Evolutionary conservation across 2,888 invertebrate species (phyloP), one percentile per base, ranked within the genome.

Genomic region (Lycocerus yunnanus): DNA sequence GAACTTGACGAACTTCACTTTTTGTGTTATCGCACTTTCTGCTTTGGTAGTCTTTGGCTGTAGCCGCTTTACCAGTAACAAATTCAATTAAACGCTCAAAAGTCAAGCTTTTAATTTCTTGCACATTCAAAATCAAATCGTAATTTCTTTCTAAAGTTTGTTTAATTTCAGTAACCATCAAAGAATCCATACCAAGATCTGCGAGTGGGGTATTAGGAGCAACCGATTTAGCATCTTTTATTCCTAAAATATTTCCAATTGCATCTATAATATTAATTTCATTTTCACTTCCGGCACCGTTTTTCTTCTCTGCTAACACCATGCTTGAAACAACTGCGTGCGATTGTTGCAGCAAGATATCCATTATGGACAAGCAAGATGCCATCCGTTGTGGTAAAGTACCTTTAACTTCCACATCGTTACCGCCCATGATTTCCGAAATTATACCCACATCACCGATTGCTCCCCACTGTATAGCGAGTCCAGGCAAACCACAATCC

Each of bases 111-210:
- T 98, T 91, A 82, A 98, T 97, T 88, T 98, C 97, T 87, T 96
- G 95, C 80, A 97, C 95, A 77, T 95, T 94, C 77, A 99, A 89
- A 16, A 95, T 93, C 74, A 98, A 88, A 87, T 99, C 98, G 88
- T 94, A 97, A 84, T 95, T 95, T 72, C 97, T 91, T 87, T 98
- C 98, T 70, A 98, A 88, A 0, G 96, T 95, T 88, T 98, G 98
- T 87, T 98, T 98, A 84, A 99, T 97, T 90, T 99, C 99, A 1
- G 99, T 97, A 65, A 98, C 98, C 99, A 99, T 99, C 80, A 99
- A 89, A 1, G 98, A 98, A 86, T 99, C 99, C 93, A 99, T 96
- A 76, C 99, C 99, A 59, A 99, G 91, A 87, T 99, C 99, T 21
- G 97, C 96, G 66, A 99, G 89, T 61, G 93, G 94, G 4, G 94